Percentiles rank a stretch among this genome's conserved stretches.
These are phyloP conservation scores for Gnathonemus echidnorhynchus DNA, from an alignment of 2,113 vertebrate species.

Conservation along the genomic window DNA sequence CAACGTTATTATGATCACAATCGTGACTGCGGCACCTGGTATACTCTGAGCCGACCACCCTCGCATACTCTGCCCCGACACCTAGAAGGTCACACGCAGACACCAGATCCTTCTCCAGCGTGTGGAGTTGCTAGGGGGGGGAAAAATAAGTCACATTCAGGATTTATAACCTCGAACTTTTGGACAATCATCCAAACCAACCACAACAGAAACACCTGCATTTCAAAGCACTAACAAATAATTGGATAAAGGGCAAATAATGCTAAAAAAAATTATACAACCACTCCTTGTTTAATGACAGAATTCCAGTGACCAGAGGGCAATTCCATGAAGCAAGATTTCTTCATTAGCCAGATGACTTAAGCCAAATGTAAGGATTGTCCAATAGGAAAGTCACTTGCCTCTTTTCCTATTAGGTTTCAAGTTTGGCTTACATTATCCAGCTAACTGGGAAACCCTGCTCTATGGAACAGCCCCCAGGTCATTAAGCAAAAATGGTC, in stretches of 20 bases:
- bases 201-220: not conserved
- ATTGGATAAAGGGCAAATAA: not conserved
- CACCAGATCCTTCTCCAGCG: conserved; percentile 93
- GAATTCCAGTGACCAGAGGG: too few relatives aligned
- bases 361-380: too few relatives aligned
- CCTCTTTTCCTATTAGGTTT: too few relatives aligned
- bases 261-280: not conserved
- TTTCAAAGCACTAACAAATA: not conserved
- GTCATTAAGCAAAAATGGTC: too few relatives aligned
- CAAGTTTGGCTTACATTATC: too few relatives aligned
- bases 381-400: too few relatives aligned
- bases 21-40: conserved; percentile 68
- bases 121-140: conserved; percentile 84
- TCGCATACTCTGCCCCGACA: conserved; percentile 89
- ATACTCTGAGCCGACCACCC: conserved; percentile 95
- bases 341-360: too few relatives aligned
- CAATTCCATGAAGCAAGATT: too few relatives aligned
- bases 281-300: too few relatives aligned
- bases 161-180: not conserved
- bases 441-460: too few relatives aligned
- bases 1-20: not conserved
- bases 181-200: not conserved
- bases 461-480: too few relatives aligned
- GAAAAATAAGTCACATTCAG: not conserved
- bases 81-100: conserved; percentile 96